Percentiles rank a stretch among this genome's conserved stretches.
These are phyloP conservation scores for Lypha dubia DNA, from an alignment of 2,888 invertebrate species.

Conservation along the genomic window DNA sequence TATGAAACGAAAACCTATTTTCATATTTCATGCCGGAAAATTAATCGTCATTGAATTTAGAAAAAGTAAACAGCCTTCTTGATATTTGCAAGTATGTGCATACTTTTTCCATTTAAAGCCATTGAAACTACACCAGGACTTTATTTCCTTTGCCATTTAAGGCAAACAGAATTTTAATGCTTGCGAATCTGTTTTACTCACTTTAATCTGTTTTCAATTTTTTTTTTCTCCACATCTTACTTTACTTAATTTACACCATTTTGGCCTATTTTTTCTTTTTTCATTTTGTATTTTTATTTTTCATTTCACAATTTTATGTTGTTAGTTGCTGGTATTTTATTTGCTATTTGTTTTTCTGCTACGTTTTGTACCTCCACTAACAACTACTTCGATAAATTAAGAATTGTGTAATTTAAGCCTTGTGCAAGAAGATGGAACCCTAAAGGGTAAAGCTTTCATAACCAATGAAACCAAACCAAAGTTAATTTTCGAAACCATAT, in stretches of 20 bases:
- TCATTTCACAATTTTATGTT: conserved; percentile 30
- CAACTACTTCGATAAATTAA: conserved; percentile 56
- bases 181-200: conserved; percentile 4
- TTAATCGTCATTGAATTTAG: too few relatives aligned
- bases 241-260: conserved; percentile 51
- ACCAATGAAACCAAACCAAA: conserved; percentile 70
- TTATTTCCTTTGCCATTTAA: not conserved
- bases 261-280: conserved; percentile 49
- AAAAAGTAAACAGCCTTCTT: too few relatives aligned
- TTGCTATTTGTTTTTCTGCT: conserved; percentile 16
- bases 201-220: conserved; percentile 12
- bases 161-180: not conserved
- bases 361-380: conserved; percentile 6
- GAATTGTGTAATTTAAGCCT: conserved; percentile 65
- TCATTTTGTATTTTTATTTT: not conserved
- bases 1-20: too few relatives aligned
- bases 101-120: not conserved
- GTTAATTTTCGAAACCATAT: conserved; percentile 68
- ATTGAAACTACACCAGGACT: not conserved
- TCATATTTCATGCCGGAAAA: too few relatives aligned
- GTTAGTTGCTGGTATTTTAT: conserved; percentile 35
- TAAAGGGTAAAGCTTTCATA: conserved; percentile 68
- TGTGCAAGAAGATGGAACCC: conserved; percentile 29
- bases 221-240: conserved; percentile 8
- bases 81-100: too few relatives aligned